Base-by-base conservation (phyloP, 2,888 invertebrate genomes). In the Erebia epiphron region DNA sequence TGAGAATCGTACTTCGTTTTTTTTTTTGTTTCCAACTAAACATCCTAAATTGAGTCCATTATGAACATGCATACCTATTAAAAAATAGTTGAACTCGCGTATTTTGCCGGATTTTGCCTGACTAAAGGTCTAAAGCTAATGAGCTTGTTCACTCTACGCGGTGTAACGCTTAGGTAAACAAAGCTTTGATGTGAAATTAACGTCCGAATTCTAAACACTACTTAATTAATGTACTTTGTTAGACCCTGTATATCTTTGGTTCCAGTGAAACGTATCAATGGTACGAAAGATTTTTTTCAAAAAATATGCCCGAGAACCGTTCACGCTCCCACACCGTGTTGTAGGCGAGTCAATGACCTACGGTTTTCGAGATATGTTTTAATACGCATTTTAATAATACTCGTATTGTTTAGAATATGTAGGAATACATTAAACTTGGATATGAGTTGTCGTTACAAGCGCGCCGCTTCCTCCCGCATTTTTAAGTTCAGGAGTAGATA, bases 331-430 rank as follows among this genome's bases (percentile, higher is more conserved):
- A 56, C 83, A 79, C 82, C 80, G 79, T 80, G 82, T 83, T 87
- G 21, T 50, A 58, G 52, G 52, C 58, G 58, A 49, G 91, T 92
- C 85, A 91, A 91, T 79, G 91, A 91, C 89, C 92, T 87, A 82
- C 77, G 80, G 82, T 87, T 85, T 52, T 84, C 85, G 83, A 86
- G 86, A 86, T 90, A 88, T 86, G 85, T 62, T 88, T 90, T 86
- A 88, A 88, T 89, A 89, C 85, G 86, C 86, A 91, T 91, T 90
- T 88, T 90, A 90, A 89, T 90, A 91, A 89, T 85, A 83, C 85
- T 83, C 80, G 86, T 87, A 90, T 86, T 90, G 89, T 90, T 90
- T 86, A 83, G 83, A 79, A 83, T 83, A 81, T 83, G 82, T 80
- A 81, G 83, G 88, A 87, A 89, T 90, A 88, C 79, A 87, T 88